phyloP scores from a whole-genome alignment of 2,113 vertebrate genomes.

The Tychaedon coryphoeus region DNA sequence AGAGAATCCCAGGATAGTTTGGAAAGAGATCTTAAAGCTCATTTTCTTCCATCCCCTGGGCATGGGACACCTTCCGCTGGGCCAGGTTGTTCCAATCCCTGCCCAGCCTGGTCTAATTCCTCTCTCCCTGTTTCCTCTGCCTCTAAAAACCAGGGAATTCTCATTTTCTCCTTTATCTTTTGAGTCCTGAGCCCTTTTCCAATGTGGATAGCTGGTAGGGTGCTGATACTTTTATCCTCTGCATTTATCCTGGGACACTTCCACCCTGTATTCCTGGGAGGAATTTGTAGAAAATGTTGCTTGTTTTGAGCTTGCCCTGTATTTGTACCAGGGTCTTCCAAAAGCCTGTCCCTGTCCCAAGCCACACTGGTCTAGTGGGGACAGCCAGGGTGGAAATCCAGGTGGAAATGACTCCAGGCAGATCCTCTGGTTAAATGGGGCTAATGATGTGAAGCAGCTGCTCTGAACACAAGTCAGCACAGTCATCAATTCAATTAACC shows the following conservation, averaged over 20 bases:
- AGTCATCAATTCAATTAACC: neutral
- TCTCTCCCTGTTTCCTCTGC: neutral
- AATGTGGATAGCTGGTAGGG: neutral
- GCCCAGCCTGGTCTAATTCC: neutral
- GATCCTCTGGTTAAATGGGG: neutral
- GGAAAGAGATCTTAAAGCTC: neutral
- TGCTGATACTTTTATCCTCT: neutral
- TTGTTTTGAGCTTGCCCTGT: neutral
- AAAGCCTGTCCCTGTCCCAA: neutral
- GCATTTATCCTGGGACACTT: accelerated
- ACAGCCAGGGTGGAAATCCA: neutral
- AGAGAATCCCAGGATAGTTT: neutral
- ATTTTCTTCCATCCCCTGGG: neutral
- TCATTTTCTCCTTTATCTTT: neutral
- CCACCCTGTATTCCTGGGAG: neutral
- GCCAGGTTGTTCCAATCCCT: neutral
- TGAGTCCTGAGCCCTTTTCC: neutral
- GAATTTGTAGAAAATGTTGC: neutral
- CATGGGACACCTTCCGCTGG: neutral
- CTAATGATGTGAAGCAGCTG: neutral
- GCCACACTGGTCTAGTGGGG: neutral
- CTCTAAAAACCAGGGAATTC: neutral
- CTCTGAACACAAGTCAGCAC: neutral
- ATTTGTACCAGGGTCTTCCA: neutral
- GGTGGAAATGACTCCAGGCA: neutral